Percentiles rank a stretch among this genome's conserved stretches.
Evolutionary conservation across 1,140 invertebrate genomes (phyloP).

Genomic region (Ctenoplectra terminalis): DNA sequence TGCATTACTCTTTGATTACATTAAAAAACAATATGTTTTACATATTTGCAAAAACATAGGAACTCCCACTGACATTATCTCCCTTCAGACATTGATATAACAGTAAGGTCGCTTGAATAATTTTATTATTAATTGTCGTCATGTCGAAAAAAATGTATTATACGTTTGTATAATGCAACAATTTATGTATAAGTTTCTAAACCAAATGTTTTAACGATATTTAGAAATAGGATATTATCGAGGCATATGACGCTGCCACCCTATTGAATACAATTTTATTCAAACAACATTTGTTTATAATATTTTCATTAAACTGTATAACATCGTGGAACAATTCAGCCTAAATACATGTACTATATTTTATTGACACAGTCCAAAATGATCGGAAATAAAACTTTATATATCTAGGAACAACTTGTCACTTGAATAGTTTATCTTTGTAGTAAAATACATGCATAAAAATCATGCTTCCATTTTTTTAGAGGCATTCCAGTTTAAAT

Average conservation of each 20-base stretch:
- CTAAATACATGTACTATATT: constrained; percentile 55
- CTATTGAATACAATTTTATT: constrained; percentile 44
- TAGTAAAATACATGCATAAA: not conserved
- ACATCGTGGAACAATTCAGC: constrained; percentile 53
- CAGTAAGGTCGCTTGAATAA: constrained; percentile 38
- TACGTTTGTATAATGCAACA: constrained; percentile 29
- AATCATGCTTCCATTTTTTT: not conserved
- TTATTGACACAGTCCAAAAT: constrained; percentile 50
- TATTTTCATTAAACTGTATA: constrained; percentile 49
- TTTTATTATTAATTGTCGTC: constrained; percentile 38
- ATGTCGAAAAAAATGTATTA: constrained; percentile 21
- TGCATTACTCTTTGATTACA: constrained; percentile 11
- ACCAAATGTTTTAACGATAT: constrained; percentile 40
- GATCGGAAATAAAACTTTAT: constrained; percentile 53
- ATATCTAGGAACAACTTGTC: constrained; percentile 46
- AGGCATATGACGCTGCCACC: constrained; percentile 10
- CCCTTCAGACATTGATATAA: constrained; percentile 7
- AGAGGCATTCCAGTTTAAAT: not conserved
- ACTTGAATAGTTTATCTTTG: constrained; percentile 3
- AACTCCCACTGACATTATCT: constrained; percentile 1
- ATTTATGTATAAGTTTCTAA: constrained; percentile 46
- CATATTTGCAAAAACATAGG: not conserved
- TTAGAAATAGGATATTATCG: constrained; percentile 41
- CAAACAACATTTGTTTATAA: constrained; percentile 38
- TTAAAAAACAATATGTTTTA: not conserved